phyloP scores from a whole-genome alignment of 2,888 invertebrate genomes.

The Labia minor region DNA sequence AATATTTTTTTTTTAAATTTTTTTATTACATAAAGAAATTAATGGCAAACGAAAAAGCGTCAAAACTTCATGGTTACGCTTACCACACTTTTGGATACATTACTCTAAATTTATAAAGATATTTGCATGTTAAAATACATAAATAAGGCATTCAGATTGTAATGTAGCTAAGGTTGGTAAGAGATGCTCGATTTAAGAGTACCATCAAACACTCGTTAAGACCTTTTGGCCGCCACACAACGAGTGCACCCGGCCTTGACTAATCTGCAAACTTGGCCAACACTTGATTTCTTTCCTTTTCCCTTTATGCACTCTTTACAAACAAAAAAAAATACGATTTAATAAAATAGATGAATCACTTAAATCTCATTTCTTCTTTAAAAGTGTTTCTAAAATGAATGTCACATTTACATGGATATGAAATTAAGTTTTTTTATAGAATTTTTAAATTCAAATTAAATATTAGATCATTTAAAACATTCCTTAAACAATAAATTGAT shows the following conservation, averaged over 20 bases:
- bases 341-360: conserved; percentile 1
- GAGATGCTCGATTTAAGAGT: neutral
- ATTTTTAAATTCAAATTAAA: no score
- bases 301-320: neutral
- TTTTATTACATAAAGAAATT: no score
- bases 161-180: neutral
- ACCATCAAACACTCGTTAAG: conserved; percentile 4
- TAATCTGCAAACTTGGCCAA: neutral
- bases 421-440: no score
- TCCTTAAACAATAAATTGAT: no score
- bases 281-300: neutral
- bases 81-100: no score
- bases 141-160: neutral
- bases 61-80: no score
- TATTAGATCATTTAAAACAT: no score
- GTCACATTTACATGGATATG: no score
- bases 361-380: neutral
- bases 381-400: no score
- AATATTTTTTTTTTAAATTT: no score
- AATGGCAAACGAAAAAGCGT: no score
- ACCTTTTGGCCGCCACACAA: neutral
- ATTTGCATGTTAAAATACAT: neutral
- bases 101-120: no score
- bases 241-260: neutral
- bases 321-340: neutral